Percentiles rank a stretch among this genome's conserved stretches.
These are phyloP conservation scores for Teleogryllus oceanicus DNA, from an alignment of 2,888 invertebrate species.

Conservation along the genomic window DNA sequence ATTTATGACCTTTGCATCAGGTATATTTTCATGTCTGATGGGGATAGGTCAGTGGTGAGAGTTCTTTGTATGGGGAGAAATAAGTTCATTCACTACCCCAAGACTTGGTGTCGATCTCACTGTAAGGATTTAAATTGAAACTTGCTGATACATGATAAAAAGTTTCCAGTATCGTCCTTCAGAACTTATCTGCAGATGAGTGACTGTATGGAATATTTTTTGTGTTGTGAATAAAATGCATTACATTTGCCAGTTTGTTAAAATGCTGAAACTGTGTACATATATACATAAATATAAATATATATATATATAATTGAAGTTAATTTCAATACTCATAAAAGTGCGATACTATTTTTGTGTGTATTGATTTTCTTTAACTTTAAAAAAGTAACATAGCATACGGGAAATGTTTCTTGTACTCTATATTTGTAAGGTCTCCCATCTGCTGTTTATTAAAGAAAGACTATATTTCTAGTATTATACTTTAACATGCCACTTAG, in stretches of 20 bases:
- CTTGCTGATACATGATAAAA: too few relatives aligned
- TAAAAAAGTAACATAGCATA: not conserved
- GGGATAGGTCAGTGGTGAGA: too few relatives aligned
- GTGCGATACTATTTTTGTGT: constrained; percentile 4
- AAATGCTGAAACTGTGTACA: not conserved
- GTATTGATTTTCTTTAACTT: constrained; percentile 1
- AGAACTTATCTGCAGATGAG: too few relatives aligned
- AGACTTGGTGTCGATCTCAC: too few relatives aligned
- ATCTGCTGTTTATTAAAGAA: not conserved
- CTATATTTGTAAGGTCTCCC: not conserved
- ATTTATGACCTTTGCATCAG: too few relatives aligned
- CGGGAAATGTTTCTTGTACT: constrained; percentile 18
- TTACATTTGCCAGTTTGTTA: not conserved
- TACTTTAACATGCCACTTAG: not conserved
- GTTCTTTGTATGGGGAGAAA: too few relatives aligned
- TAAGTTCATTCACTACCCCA: too few relatives aligned
- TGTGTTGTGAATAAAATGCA: too few relatives aligned
- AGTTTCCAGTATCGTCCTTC: too few relatives aligned
- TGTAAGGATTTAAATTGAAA: too few relatives aligned
- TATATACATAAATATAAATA: constrained; percentile 7
- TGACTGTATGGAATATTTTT: too few relatives aligned
- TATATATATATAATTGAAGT: constrained; percentile 18
- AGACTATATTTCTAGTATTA: constrained; percentile 18
- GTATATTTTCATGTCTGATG: too few relatives aligned
- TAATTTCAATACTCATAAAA: constrained; percentile 11